Percentiles rank a stretch among this genome's conserved stretches.
Evolutionary conservation across 1,140 invertebrate species (phyloP).

Genomic region (Pseudoatta argentina): DNA sequence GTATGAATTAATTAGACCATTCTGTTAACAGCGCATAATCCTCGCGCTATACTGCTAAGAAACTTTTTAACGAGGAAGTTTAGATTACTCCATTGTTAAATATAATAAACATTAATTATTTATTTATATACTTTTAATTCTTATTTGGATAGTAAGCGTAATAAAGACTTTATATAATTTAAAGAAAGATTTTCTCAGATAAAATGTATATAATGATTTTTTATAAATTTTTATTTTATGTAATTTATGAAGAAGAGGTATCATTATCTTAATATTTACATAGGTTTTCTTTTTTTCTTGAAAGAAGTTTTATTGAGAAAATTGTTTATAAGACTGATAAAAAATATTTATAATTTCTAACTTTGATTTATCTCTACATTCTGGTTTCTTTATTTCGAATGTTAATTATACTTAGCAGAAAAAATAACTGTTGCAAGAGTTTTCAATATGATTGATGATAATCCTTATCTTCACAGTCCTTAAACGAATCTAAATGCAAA

Average conservation of each 20-base stretch:
- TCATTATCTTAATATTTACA: neutral
- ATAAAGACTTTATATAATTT: neutral
- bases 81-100: conserved; percentile 1
- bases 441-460: too few relatives aligned
- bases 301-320: neutral
- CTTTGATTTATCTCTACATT: neutral
- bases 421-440: too few relatives aligned
- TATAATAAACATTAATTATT: neutral
- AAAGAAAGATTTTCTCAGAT: neutral
- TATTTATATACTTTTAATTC: neutral
- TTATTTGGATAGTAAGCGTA: neutral
- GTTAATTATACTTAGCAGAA: too few relatives aligned
- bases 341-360: neutral
- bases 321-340: neutral
- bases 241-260: neutral
- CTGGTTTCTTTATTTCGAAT: neutral
- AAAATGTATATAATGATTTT: neutral
- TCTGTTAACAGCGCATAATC: conserved; percentile 11
- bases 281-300: neutral
- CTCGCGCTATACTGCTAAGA: neutral
- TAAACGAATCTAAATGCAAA: too few relatives aligned
- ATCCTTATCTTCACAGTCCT: too few relatives aligned
- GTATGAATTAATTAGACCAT: conserved; percentile 33
- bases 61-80: neutral
- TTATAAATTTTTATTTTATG: neutral